These are phyloP conservation scores for Agrotis ipsilon DNA, from an alignment of 2,888 invertebrate species.

Conservation along the genomic window DNA sequence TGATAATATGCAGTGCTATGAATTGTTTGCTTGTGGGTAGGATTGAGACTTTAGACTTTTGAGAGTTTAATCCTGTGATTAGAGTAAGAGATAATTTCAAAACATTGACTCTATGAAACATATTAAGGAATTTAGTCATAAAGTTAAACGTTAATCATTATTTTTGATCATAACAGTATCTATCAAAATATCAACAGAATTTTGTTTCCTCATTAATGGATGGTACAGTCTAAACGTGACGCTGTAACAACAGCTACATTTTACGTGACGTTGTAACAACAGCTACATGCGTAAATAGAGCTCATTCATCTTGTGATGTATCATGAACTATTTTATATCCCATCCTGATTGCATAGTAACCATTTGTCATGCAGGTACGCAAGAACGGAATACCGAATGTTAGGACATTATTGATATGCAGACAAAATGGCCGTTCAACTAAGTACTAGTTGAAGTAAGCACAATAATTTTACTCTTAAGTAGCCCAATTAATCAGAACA, in stretches of 20 bases:
- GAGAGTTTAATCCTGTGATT: neutral
- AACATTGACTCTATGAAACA: neutral
- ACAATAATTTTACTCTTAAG: neutral
- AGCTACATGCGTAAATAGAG: conserved; percentile 5
- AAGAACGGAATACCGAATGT: conserved; percentile 18
- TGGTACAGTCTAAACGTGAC: conserved; percentile 22
- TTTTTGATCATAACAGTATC: too few relatives aligned
- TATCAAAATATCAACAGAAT: neutral
- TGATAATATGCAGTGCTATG: neutral
- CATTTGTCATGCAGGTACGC: conserved; percentile 43
- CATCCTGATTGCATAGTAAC: conserved; percentile 36
- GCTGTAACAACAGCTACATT: conserved; percentile 3
- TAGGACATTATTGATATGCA: conserved; percentile 21
- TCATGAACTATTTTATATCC: conserved; percentile 38
- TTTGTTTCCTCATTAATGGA: conserved; percentile 11
- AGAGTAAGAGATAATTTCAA: neutral
- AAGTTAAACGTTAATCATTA: too few relatives aligned
- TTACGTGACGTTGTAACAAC: conserved; percentile 8
- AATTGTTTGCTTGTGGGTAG: neutral
- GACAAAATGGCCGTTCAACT: conserved; percentile 1
- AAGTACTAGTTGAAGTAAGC: too few relatives aligned
- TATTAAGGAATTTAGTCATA: neutral
- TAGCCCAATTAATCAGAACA: conserved; percentile 3
- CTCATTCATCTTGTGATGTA: conserved; percentile 33
- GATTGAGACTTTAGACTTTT: too few relatives aligned